A percentile compares a stretch with the other conserved stretches of the same genome.
These are phyloP conservation scores for Toxotes jaculatrix DNA, from an alignment of 2,113 vertebrate species.

Conservation along the genomic window DNA sequence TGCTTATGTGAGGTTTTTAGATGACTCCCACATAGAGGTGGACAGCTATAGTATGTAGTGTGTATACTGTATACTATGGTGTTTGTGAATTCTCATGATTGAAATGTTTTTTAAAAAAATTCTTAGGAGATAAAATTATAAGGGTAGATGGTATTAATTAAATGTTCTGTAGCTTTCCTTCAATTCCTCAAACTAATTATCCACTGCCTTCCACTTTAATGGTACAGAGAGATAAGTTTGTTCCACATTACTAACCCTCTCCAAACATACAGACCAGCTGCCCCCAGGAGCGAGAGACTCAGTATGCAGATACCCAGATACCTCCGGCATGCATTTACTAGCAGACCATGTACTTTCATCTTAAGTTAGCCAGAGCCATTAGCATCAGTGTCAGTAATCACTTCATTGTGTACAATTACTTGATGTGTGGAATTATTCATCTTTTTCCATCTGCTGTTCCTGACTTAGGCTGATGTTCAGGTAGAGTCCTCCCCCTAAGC, in stretches of 20 bases:
- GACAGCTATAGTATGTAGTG: slow-evolving; percentile 3
- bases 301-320: neutral
- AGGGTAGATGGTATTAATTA: neutral
- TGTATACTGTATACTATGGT: neutral
- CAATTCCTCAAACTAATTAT: slow-evolving; percentile 26
- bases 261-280: neutral
- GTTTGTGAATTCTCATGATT: neutral
- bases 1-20: slow-evolving; percentile 5
- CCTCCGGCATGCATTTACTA: slow-evolving; percentile 44
- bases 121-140: neutral
- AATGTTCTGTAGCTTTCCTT: slow-evolving; percentile 25
- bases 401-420: slow-evolving; percentile 36
- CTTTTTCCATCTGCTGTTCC: slow-evolving; percentile 18
- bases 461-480: slow-evolving; percentile 9
- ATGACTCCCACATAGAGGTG: neutral
- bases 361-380: slow-evolving; percentile 14
- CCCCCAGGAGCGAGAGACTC: neutral
- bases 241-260: neutral
- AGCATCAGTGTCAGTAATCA: slow-evolving; percentile 11
- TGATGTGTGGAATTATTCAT: slow-evolving; percentile 23
- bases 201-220: slow-evolving; percentile 17
- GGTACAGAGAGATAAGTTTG: slow-evolving; percentile 2
- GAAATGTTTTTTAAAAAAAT: slow-evolving; percentile 3
- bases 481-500: slow-evolving; percentile 1
- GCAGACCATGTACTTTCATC: neutral